Base-by-base conservation (phyloP, 2,113 vertebrate species). In the Nannospalax galili region DNA sequence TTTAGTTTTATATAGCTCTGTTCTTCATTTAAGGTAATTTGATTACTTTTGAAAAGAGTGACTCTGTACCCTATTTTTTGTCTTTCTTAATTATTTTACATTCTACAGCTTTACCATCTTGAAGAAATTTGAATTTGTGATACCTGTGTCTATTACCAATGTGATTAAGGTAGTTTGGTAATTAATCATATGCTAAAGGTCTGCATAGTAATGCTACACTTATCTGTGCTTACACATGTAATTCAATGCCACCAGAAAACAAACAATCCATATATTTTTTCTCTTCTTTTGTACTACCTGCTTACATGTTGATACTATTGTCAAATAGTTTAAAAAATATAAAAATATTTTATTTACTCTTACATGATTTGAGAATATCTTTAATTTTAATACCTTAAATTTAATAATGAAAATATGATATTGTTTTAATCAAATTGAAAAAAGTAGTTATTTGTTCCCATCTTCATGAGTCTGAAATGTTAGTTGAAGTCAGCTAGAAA, bases 331-430 rank as follows among this genome's bases (percentile, higher is more conserved):
- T 73, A 56, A 19, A 60, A 48, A 88, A 69, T 75, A 16, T 88
- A 35, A 85, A 90, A 90, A 75, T 30, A 19, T 28, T 16, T 81
- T 60, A 28, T 92, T 89, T 91, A 92, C 12, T 0, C 11, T 79
- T 87, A 91, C 72, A 75, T 94, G 1, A 92, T 89, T 87, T 17
- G 81, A 20, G 11, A 92, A 91, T 85, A 73, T 12, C 11, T 80
- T 88, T 92, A 20, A 77, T 90, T 93, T 88, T 90, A 84, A 73
- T 86, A 24, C 88, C 79, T 79, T 81, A 4, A 75, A 84, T 64
- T 92, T 93, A 92, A 87, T 92, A 92, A 65, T 62, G 26, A 80
- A 91, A 88, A 78, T 92, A 84, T 70, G 48, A 58, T 93, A 80
- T 42, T 91, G 30, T 93, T 84, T 92, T 37, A 67, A 22, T 65